phyloP scores from a whole-genome alignment of 1,140 invertebrate genomes.

The Akabosia matsudoensis region DNA sequence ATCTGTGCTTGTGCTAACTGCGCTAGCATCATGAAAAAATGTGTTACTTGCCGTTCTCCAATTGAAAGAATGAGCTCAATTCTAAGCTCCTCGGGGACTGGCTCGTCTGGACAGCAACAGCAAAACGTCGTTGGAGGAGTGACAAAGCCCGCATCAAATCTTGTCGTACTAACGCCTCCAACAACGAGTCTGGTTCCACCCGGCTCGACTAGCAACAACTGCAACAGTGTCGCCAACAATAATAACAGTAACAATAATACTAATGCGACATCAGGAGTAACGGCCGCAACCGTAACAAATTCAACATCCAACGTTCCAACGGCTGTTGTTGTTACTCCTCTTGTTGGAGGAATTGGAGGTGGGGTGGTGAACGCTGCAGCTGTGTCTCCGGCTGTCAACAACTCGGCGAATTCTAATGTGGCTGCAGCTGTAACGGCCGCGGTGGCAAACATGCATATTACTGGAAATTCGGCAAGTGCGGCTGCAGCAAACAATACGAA shows the following conservation, averaged over 20 bases:
- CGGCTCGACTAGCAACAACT: conserved; percentile 50
- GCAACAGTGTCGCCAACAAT: conserved; percentile 40
- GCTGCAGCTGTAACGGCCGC: background rate
- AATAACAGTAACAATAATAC: conserved; percentile 24
- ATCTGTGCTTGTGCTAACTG: conserved; percentile 91
- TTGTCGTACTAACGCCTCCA: conserved; percentile 41
- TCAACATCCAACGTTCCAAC: background rate
- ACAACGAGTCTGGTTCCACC: conserved; percentile 30
- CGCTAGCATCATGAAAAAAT: conserved; percentile 92
- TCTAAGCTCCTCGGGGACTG: conserved; percentile 63
- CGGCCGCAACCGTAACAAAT: background rate
- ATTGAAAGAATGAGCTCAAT: conserved; percentile 74
- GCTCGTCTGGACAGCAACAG: conserved; percentile 22
- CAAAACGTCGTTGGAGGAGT: background rate
- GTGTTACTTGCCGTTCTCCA: conserved; percentile 84
- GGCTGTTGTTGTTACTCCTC: background rate
- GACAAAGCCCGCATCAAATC: conserved; percentile 40
- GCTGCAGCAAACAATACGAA: conserved; percentile 10
- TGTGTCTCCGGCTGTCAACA: conserved; percentile 20
- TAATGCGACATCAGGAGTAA: background rate
- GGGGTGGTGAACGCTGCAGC: background rate
- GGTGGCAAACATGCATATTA: background rate
- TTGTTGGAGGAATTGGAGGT: conserved; percentile 13
- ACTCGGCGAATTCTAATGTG: background rate
- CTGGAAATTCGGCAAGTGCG: background rate